Percentiles rank a stretch among this genome's conserved stretches.
These are phyloP conservation scores for Oreochromis spilurus DNA, from an alignment of 2,113 vertebrate genomes.

Conservation along the genomic window DNA sequence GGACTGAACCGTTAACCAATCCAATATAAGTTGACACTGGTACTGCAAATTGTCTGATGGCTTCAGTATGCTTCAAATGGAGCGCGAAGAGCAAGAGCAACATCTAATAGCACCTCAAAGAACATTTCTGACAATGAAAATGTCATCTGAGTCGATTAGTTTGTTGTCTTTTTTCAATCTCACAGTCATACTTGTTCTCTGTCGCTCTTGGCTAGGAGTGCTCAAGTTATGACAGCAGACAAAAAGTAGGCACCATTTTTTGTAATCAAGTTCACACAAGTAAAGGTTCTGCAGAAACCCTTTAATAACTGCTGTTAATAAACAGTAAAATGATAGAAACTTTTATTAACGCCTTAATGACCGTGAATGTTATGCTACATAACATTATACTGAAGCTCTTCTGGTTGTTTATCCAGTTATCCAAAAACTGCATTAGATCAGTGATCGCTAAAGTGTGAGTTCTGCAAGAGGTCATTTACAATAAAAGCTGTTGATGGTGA, in stretches of 20 bases:
- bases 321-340: background rate
- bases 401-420: background rate
- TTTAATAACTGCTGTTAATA: background rate
- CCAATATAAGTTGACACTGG: background rate
- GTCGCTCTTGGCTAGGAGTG: background rate
- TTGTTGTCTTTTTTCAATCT: background rate
- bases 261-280: background rate
- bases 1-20: background rate
- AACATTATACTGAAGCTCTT: background rate
- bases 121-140: background rate
- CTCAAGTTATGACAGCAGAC: background rate
- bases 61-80: constrained; percentile 22
- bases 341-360: background rate
- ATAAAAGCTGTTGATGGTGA: background rate
- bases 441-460: background rate
- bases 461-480: background rate
- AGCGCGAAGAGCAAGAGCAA: background rate
- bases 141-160: background rate
- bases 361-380: background rate
- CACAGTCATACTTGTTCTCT: background rate
- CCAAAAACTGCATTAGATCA: background rate
- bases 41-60: background rate
- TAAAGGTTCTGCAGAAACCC: background rate
- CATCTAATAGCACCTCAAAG: background rate
- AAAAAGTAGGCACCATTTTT: background rate